Conservation (phyloP, 2,113 vertebrate species). For the Eulemur rufifrons region DNA sequence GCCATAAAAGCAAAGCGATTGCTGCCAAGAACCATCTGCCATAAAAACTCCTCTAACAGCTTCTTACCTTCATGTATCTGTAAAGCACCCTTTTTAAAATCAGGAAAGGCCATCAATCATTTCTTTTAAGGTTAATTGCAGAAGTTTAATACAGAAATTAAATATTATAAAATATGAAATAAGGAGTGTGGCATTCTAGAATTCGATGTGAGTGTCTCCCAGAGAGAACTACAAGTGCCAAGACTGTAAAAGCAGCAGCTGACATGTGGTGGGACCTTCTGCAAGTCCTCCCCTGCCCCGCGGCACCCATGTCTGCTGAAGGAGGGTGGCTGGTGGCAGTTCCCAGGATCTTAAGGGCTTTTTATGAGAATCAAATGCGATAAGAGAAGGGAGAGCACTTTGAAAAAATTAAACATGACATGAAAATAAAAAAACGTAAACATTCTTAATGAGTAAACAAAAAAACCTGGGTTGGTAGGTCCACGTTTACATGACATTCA, state of each 20-base stretch:
- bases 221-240: not conserved
- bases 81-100: constrained; percentile 68
- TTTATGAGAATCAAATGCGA: not conserved
- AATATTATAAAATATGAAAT: constrained; percentile 55
- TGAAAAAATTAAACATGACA: not conserved
- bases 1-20: constrained; percentile 68
- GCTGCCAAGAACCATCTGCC: constrained; percentile 77
- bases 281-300: not conserved
- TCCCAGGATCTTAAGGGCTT: not conserved
- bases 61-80: constrained; percentile 77
- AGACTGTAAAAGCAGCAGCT: rapidly evolving
- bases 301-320: not conserved
- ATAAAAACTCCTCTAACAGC: constrained; percentile 74
- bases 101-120: constrained; percentile 71
- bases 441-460: not conserved
- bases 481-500: not conserved
- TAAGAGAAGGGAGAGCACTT: not conserved
- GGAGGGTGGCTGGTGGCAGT: not conserved
- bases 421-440: constrained; percentile 1
- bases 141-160: constrained; percentile 65
- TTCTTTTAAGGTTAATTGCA: constrained; percentile 69
- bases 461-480: not conserved
- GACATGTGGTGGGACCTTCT: not conserved
- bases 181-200: constrained; percentile 10
- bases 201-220: not conserved